A percentile compares a stretch with the other conserved stretches of the same genome.
These are phyloP conservation scores for Willisornis vidua DNA, from an alignment of 2,113 vertebrate genomes.

Conservation along the genomic window DNA sequence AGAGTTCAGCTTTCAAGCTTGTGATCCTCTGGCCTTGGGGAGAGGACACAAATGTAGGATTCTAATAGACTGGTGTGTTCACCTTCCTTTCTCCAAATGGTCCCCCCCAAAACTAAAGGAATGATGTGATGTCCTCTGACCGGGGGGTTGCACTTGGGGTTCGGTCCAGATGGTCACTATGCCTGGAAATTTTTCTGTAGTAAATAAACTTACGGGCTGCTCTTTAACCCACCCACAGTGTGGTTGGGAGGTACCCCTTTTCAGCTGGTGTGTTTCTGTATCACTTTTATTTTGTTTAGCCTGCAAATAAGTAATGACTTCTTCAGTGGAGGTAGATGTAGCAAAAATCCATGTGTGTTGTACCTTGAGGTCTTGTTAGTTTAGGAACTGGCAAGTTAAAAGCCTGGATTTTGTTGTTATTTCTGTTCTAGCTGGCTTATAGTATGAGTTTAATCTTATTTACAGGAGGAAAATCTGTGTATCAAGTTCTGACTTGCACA, in stretches of 20 bases:
- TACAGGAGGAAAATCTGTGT: neutral
- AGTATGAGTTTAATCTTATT: neutral
- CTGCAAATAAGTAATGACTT: neutral
- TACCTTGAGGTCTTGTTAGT: neutral
- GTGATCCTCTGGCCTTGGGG: neutral
- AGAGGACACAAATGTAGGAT: neutral
- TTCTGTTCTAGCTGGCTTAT: neutral
- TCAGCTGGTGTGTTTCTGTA: neutral
- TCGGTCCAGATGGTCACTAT: neutral
- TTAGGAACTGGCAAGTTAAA: neutral
- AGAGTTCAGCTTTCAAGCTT: neutral
- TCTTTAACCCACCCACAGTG: neutral
- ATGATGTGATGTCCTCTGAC: neutral
- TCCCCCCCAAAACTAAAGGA: neutral
- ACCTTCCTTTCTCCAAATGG: neutral
- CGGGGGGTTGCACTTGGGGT: neutral
- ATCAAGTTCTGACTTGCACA: neutral
- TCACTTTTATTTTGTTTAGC: neutral
- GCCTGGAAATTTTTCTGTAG: neutral
- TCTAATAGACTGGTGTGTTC: neutral
- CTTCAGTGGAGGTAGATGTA: neutral
- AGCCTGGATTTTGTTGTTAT: neutral
- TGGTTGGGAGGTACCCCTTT: constrained; percentile 8
- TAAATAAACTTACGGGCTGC: neutral
- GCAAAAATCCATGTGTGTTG: neutral